Base-by-base conservation (phyloP, 2,113 vertebrate genomes). In the Crotalus viridis region DNA sequence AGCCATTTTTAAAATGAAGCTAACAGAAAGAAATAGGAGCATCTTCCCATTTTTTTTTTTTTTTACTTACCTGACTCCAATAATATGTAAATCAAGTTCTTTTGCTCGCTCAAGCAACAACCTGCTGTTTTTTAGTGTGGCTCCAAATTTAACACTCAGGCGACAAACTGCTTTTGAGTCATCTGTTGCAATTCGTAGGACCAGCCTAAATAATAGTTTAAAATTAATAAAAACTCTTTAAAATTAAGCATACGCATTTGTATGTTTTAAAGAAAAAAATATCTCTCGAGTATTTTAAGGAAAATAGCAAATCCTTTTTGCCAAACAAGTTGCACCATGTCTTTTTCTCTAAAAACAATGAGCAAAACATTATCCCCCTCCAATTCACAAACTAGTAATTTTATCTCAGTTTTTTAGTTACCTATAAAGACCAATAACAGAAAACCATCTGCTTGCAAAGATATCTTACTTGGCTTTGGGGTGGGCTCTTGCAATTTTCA, bases 71-170 rank as follows among this genome's bases (percentile, higher is more conserved):
- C 98, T 98, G 92, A 99, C 99, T 1, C 99, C 99, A 10, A 99
- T 95, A 64, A 99, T 97, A 1, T 99, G 98, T 90, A 99, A 97
- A 19, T 98, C 98, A 85, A 99, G 98, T 24, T 99, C 98, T 94
- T 98, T 98, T 0, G 99, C 99, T 90, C 98, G 97, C 95, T 99
- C 99, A 95, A 99, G 96, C 91, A 99, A 98, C 1, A 98, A 96
- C 69, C 98, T 98, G 96, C 99, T 99, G 17, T 97, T 98, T 97
- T 99, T 99, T 15, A 99, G 97, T 0, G 98, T 98, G 92, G 99
- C 99, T 56, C 99, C 99, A 95, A 99, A 99, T 96, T 99, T 99
- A 51, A 99, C 98, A 93, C 99, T 99, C 89, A 99, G 97, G 1
- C 99, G 98, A 96, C 99, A 99, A 91, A 99, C 96, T 0, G 99